phyloP scores from a whole-genome alignment of 1,140 invertebrate genomes.

The Schmidtea mediterranea region DNA sequence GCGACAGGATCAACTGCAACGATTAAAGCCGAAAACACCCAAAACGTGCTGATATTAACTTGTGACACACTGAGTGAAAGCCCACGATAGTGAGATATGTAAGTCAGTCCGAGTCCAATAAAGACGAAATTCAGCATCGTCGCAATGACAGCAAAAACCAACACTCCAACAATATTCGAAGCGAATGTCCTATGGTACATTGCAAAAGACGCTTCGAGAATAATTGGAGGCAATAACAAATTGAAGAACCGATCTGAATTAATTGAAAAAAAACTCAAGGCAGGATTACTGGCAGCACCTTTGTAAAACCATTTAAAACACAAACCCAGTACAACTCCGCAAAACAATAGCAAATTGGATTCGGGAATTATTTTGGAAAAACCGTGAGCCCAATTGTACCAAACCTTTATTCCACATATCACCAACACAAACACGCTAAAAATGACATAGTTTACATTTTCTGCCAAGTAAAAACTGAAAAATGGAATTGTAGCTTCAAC shows the following conservation, averaged over 20 bases:
- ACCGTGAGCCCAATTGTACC: too few species aligned
- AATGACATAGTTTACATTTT: too few species aligned
- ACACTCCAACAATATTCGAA: conserved; percentile 21
- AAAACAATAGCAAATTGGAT: too few species aligned
- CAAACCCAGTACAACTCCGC: too few species aligned
- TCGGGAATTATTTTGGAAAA: too few species aligned
- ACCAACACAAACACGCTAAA: too few species aligned
- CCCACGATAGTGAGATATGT: background rate
- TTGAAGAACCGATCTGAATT: conserved; percentile 2
- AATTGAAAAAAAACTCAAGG: background rate
- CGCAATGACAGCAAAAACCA: conserved; percentile 21
- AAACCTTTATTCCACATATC: too few species aligned
- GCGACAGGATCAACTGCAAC: conserved; percentile 29
- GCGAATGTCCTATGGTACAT: conserved; percentile 4
- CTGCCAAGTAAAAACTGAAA: too few species aligned
- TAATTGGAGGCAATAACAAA: conserved; percentile 2
- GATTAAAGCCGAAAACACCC: conserved; percentile 10
- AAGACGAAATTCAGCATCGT: conserved; percentile 12
- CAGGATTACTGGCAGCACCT: too few species aligned
- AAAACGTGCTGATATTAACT: background rate
- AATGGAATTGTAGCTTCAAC: too few species aligned
- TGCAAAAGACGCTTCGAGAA: background rate
- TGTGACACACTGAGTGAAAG: background rate
- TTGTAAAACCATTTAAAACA: too few species aligned
- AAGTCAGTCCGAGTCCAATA: conserved; percentile 11